A percentile compares a stretch with the other conserved stretches of the same genome.
phyloP scores from a whole-genome alignment of 2,797 vertebrate genomes.

The Smutsia gigantea region DNA sequence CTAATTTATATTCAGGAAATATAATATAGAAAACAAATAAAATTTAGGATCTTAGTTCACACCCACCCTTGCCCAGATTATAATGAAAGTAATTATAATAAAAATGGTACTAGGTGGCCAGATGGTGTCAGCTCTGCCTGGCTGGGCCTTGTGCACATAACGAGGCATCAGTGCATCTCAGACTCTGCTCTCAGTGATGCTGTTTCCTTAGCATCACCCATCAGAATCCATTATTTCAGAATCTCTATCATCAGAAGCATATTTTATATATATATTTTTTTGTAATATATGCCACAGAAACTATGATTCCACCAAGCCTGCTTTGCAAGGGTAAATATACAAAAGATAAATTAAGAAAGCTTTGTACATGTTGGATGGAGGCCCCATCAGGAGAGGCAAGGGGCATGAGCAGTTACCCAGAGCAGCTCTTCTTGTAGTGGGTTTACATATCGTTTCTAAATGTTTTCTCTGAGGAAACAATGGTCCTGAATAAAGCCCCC shows the following conservation, averaged over 20 bases:
- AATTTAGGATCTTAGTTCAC: not conserved
- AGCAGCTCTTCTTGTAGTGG: not conserved
- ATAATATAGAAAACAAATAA: not conserved
- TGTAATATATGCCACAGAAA: conserved; percentile 29
- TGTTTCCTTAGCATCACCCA: not conserved
- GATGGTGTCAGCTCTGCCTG: not conserved
- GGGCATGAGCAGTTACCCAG: not conserved
- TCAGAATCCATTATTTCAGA: not conserved
- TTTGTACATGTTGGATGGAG: not conserved
- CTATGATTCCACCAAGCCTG: not conserved
- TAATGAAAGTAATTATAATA: not conserved
- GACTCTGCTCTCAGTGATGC: not conserved
- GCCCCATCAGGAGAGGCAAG: not conserved
- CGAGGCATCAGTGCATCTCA: not conserved
- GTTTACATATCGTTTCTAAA: not conserved
- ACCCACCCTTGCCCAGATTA: not conserved
- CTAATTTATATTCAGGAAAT: not conserved
- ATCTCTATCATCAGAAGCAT: not conserved
- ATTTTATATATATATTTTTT: not conserved
- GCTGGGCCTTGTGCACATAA: no score
- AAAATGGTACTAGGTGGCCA: not conserved
- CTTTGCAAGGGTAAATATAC: not conserved
- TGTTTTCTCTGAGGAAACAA: not conserved
- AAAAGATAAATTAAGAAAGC: not conserved
- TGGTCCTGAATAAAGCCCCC: not conserved